Percentiles rank a stretch among this genome's conserved stretches.
phyloP scores from a whole-genome alignment of 2,113 vertebrate species.

The Carassius gibelio region DNA sequence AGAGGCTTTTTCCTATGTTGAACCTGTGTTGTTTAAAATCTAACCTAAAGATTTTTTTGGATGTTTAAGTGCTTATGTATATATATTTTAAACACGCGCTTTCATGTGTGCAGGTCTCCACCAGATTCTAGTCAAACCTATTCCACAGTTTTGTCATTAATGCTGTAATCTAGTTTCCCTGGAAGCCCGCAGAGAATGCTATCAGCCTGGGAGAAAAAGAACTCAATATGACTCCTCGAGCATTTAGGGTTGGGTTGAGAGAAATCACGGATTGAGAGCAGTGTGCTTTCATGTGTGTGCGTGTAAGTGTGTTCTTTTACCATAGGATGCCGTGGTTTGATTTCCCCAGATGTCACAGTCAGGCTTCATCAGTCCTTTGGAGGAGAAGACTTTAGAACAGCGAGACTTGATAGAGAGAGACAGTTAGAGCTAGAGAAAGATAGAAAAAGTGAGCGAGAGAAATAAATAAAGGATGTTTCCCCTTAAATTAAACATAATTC shows the following conservation, averaged over 20 bases:
- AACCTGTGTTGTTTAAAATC: background rate
- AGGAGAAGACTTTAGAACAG: conserved; percentile 62
- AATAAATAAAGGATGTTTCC: conserved; percentile 74
- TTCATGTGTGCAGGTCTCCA: conserved; percentile 42
- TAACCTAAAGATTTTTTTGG: background rate
- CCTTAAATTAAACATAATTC: conserved; percentile 74
- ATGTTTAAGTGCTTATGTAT: background rate
- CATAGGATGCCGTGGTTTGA: conserved; percentile 63
- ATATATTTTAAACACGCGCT: background rate
- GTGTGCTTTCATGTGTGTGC: conserved; percentile 23
- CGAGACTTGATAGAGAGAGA: conserved; percentile 46
- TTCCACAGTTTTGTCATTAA: conserved; percentile 44
- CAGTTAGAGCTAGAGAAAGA: conserved; percentile 11
- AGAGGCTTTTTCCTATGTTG: background rate
- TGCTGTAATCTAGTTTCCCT: conserved; percentile 55
- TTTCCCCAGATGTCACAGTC: conserved; percentile 72
- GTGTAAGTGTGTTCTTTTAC: conserved; percentile 34
- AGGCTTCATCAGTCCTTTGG: conserved; percentile 66
- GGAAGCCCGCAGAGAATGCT: conserved; percentile 54
- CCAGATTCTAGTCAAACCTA: conserved; percentile 39
- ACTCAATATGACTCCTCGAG: conserved; percentile 50
- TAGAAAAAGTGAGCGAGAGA: conserved; percentile 10
- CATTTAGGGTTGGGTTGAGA: conserved; percentile 33
- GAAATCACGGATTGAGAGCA: conserved; percentile 35
- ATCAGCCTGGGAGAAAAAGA: conserved; percentile 47